Conservation (phyloP, 2,888 invertebrate genomes). For the Tuta absoluta region DNA sequence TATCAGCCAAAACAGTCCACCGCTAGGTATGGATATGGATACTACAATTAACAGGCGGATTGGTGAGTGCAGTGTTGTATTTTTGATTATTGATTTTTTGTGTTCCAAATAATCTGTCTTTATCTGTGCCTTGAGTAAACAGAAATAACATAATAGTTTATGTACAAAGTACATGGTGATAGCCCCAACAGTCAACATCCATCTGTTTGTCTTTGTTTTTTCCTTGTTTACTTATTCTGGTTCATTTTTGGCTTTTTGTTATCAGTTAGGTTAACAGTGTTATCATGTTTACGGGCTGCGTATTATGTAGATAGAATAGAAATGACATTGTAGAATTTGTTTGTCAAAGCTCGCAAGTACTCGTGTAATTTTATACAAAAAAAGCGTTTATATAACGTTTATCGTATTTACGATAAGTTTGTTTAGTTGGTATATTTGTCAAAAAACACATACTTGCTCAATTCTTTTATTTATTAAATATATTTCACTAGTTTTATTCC, state of each 20-base stretch:
- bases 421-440: too few species aligned
- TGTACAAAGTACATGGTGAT: background rate
- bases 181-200: background rate
- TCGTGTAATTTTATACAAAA: background rate
- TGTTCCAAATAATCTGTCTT: background rate
- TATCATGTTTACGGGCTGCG: background rate
- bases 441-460: too few species aligned
- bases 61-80: too few species aligned
- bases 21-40: too few species aligned
- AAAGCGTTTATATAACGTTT: too few species aligned
- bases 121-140: background rate
- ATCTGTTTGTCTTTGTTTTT: background rate
- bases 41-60: too few species aligned
- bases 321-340: background rate
- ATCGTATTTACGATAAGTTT: too few species aligned
- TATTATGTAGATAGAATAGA: background rate
- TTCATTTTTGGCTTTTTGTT: background rate
- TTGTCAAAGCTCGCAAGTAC: background rate
- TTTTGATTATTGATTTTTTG: too few species aligned
- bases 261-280: background rate
- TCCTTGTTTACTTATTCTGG: background rate
- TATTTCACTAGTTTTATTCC: too few species aligned
- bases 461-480: too few species aligned
- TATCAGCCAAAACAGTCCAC: too few species aligned
- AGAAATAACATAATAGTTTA: background rate